A percentile compares a stretch with the other conserved stretches of the same genome.
These are phyloP conservation scores for Riparia riparia DNA, from an alignment of 2,113 vertebrate genomes.

Conservation along the genomic window DNA sequence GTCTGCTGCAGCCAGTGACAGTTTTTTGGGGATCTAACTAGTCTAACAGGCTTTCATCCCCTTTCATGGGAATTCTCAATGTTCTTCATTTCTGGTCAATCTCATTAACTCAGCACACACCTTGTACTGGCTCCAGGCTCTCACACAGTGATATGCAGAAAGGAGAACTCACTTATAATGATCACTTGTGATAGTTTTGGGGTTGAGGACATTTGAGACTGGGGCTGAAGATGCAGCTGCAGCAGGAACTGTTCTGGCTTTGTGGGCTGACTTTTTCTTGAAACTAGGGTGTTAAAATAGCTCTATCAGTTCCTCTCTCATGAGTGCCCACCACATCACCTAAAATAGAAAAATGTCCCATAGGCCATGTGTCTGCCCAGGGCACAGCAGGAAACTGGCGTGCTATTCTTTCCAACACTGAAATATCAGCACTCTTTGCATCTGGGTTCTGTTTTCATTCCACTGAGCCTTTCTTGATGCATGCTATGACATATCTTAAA, in stretches of 20 bases:
- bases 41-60: not conserved
- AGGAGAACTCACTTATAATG: not conserved
- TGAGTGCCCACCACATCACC: not conserved
- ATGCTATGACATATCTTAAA: not conserved
- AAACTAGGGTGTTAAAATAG: not conserved
- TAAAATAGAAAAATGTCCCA: conserved; percentile 1
- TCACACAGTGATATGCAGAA: not conserved
- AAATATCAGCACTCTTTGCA: not conserved
- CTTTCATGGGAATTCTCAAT: not conserved
- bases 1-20: fast-evolving
- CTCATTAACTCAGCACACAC: not conserved
- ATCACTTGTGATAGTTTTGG: not conserved
- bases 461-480: not conserved
- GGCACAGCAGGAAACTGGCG: not conserved
- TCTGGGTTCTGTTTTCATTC: not conserved
- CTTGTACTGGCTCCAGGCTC: not conserved
- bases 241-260: not conserved
- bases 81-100: not conserved
- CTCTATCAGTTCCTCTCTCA: conserved; percentile 1
- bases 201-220: not conserved
- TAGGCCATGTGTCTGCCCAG: not conserved
- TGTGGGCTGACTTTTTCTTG: not conserved
- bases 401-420: not conserved
- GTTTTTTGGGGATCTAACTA: not conserved
- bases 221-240: not conserved